A percentile compares a stretch with the other conserved stretches of the same genome.
phyloP scores from a whole-genome alignment of 2,113 vertebrate genomes.

The Tachysurus fulvidraco region DNA sequence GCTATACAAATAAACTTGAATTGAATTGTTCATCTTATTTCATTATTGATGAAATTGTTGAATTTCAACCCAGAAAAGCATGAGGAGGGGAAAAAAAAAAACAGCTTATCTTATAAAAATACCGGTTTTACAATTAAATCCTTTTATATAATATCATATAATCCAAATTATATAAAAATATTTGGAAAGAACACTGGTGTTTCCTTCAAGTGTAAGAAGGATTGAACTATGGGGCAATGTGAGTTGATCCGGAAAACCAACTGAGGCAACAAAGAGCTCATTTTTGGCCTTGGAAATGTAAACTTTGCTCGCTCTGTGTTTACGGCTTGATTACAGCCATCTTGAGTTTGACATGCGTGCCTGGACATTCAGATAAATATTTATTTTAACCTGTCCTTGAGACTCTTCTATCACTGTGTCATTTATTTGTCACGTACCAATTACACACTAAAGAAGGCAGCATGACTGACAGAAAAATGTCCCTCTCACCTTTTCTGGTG shows the following conservation, averaged over 20 bases:
- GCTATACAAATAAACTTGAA: no score
- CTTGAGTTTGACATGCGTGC: neutral
- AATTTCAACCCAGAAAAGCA: neutral
- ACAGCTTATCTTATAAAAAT: neutral
- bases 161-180: slow-evolving; percentile 5
- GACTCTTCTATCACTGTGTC: neutral
- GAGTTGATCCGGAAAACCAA: slow-evolving; percentile 44
- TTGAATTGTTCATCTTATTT: neutral
- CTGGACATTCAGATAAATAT: neutral
- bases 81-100: neutral
- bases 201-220: neutral
- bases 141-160: neutral
- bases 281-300: neutral
- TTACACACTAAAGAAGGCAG: neutral
- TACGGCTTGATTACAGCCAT: neutral
- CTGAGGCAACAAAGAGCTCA: slow-evolving; percentile 34
- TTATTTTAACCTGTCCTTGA: neutral
- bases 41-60: neutral
- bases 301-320: neutral
- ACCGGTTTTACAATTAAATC: neutral
- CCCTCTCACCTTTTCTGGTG: neutral
- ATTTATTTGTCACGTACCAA: neutral
- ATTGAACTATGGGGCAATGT: neutral
- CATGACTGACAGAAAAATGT: neutral
- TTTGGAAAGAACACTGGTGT: neutral